A percentile compares a stretch with the other conserved stretches of the same genome.
Evolutionary conservation across 2,113 vertebrate genomes (phyloP).

Genomic region (Coreoperca whiteheadi): DNA sequence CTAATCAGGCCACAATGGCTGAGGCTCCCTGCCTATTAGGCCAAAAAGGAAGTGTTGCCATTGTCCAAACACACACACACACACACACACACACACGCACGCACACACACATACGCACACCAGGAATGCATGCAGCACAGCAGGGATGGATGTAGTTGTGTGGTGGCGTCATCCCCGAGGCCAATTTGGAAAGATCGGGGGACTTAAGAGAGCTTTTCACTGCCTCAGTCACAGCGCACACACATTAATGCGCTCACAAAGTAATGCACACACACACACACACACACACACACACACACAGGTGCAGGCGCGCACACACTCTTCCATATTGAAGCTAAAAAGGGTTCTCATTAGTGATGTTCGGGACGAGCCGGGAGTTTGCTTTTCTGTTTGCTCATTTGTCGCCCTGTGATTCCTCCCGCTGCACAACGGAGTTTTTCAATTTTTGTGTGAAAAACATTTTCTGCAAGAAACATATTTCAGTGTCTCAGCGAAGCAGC

Average conservation of each 20-base stretch:
- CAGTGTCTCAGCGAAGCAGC: conserved; percentile 31
- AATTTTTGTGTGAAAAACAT: conserved; percentile 41
- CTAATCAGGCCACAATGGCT: conserved; percentile 94
- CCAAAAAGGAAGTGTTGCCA: conserved; percentile 91
- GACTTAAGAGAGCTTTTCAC: conserved; percentile 72
- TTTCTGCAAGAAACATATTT: conserved; percentile 43
- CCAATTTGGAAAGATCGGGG: conserved; percentile 72
- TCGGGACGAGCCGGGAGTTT: conserved; percentile 53
- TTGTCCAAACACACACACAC: conserved; percentile 79
- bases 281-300: conserved; percentile 41
- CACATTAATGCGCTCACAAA: conserved; percentile 15
- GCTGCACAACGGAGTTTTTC: conserved; percentile 23
- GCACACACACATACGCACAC: conserved; percentile 28
- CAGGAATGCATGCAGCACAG: conserved; percentile 67
- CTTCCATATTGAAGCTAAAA: conserved; percentile 47
- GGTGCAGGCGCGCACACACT: conserved; percentile 35
- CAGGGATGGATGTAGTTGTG: conserved; percentile 63
- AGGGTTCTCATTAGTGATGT: conserved; percentile 70
- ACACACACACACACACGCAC: conserved; percentile 27
- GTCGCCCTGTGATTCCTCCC: conserved; percentile 65
- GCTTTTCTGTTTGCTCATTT: conserved; percentile 77
- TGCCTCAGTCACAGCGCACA: conserved; percentile 57
- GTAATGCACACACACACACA: conserved; percentile 8
- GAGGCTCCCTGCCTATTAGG: conserved; percentile 89
- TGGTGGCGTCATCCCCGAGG: conserved; percentile 69